Evolutionary conservation across 2,797 vertebrate species (phyloP), one percentile per base, ranked within the genome.

Genomic region (Rhinophrynus dorsalis): DNA sequence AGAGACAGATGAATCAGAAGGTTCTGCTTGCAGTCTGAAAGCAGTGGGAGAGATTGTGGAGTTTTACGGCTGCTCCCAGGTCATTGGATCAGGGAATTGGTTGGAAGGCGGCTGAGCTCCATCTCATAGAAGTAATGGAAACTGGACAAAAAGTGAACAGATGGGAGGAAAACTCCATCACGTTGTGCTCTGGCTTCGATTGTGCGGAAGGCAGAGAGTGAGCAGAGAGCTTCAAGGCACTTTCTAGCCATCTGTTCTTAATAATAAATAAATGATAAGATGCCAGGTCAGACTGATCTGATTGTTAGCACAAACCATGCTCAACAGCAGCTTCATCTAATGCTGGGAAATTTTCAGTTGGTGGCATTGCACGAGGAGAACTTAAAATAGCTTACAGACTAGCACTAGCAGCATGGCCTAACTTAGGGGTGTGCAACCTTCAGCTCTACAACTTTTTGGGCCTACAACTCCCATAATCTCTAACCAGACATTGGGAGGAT

Each of bases 241-340:
- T 60, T 47, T 37, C 21, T 9, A 45, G 45, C 62, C 70, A 73
- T 73, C 70, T 73, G 70, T 54, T 73, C 27, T 35, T 60, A 44
- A 66, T 73, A 66, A 73, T 73, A 73, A 73, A 67, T 73, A 66
- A 35, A 60, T 54, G 62, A 67, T 54, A 57, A 35, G 35, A 60
- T 45, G 62, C 70, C 70, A 73, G 54, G 62, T 67, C 70, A 60
- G 35, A 37, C 70, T 37, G 70, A 73, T 54, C 17, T 30, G 44
- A 58, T 65, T 26, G 21, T 66, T 65, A 59, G 44, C 54, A 44
- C 15, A 11, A 48, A 59, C 54, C 55, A 23, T 38, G 21, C 47
- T 45, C 26, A 45, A 20, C 42, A 20, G 47, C 37, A n/a, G 47
- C 35, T 59, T 42, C 15, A n/a, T 26, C n/a, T 30, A 56, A 55